Percentiles rank a stretch among this genome's conserved stretches.
Conservation (phyloP, 92 coral and sea anemone genomes). For the Umimayanthus kanabou region DNA sequence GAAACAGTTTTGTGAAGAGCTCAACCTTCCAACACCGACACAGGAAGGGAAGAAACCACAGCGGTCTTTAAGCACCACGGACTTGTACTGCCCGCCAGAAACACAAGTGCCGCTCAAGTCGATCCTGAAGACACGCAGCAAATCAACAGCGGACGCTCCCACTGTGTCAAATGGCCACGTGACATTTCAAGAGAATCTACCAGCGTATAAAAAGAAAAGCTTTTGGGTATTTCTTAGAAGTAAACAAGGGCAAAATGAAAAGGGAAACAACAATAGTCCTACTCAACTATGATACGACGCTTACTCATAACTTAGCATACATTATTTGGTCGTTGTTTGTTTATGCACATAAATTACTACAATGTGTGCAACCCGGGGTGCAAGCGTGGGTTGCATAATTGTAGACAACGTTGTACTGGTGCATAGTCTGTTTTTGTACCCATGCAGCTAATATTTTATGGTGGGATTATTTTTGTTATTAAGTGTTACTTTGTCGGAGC, state of each 20-base stretch:
- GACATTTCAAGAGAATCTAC: constrained; percentile 21
- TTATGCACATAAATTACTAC: background rate
- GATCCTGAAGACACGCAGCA: constrained; percentile 32
- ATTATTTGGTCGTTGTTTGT: background rate
- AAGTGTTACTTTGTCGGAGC: too few species aligned
- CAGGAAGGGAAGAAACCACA: background rate
- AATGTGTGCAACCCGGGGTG: background rate
- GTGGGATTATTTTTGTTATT: too few species aligned
- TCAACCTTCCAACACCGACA: constrained; percentile 4
- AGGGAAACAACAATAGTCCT: background rate
- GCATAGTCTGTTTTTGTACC: too few species aligned
- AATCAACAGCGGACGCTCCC: constrained; percentile 27
- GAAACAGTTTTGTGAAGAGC: constrained; percentile 39
- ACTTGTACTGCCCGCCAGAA: constrained; percentile 7
- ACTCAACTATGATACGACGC: background rate
- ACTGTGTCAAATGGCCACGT: constrained; percentile 32
- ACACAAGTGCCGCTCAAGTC: constrained; percentile 12
- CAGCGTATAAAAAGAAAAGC: constrained; percentile 18
- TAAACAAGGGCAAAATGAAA: background rate
- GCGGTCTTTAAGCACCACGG: constrained; percentile 33
- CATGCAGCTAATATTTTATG: too few species aligned
- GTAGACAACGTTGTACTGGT: too few species aligned
- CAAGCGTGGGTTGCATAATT: too few species aligned
- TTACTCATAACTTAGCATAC: background rate
- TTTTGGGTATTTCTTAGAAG: background rate